Percentiles rank a stretch among this genome's conserved stretches.
Conservation (phyloP, 2,797 vertebrate genomes). For the Tinamus major region DNA sequence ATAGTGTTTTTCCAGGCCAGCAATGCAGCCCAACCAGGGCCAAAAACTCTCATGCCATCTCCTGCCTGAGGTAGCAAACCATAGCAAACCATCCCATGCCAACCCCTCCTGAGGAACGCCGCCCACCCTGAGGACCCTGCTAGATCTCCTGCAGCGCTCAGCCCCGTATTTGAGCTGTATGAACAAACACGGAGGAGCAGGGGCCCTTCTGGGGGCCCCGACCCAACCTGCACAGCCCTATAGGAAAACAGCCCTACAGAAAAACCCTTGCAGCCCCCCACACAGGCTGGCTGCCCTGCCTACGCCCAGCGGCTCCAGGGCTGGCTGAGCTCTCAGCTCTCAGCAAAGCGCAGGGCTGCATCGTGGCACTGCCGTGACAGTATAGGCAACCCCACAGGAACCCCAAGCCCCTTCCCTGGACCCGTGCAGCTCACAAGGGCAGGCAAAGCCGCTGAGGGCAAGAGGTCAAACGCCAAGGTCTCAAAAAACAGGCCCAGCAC, state of each 20-base stretch:
- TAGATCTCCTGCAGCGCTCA: background rate
- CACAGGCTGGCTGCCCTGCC: background rate
- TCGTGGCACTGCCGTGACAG: accelerated
- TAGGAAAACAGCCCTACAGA: background rate
- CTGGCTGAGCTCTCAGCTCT: background rate
- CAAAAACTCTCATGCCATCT: background rate
- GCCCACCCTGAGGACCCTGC: background rate
- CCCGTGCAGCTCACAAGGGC: background rate
- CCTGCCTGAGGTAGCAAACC: background rate
- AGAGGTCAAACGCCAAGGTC: background rate
- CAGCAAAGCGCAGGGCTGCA: background rate
- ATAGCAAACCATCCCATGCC: too few relatives aligned
- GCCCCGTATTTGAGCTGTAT: accelerated
- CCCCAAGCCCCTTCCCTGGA: background rate
- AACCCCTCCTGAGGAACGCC: background rate
- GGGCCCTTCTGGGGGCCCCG: background rate
- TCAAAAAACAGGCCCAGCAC: background rate
- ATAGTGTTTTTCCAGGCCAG: conserved; percentile 37
- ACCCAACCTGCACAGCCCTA: background rate
- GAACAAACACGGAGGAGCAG: background rate
- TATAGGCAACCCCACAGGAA: accelerated
- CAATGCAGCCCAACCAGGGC: background rate
- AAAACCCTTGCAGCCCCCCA: background rate
- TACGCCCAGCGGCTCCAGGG: background rate
- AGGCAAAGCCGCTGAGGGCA: background rate